A percentile compares a stretch with the other conserved stretches of the same genome.
phyloP scores from a whole-genome alignment of 2,797 vertebrate genomes.

The Apogon hyalosoma region DNA sequence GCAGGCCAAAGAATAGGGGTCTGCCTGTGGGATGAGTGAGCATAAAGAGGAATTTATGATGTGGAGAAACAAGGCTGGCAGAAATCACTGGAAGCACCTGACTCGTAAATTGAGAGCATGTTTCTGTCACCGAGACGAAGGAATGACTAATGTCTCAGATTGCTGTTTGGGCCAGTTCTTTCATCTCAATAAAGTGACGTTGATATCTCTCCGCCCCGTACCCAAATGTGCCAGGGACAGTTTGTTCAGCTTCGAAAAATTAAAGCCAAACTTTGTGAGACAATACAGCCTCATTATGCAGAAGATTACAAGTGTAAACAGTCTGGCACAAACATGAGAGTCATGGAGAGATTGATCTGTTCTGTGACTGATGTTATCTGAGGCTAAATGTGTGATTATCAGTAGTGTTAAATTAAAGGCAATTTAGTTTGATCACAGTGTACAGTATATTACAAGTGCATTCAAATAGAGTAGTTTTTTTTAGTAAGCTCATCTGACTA shows the following conservation, averaged over 20 bases:
- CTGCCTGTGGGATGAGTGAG: slow-evolving; percentile 71
- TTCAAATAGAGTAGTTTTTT: too few relatives aligned
- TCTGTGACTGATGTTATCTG: slow-evolving; percentile 42
- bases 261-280: slow-evolving; percentile 63
- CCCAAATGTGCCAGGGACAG: slow-evolving; percentile 68
- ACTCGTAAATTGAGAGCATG: slow-evolving; percentile 79
- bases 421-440: too few relatives aligned
- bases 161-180: slow-evolving; percentile 64
- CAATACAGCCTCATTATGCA: slow-evolving; percentile 72
- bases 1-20: slow-evolving; percentile 57
- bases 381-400: slow-evolving; percentile 15
- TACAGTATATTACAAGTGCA: too few relatives aligned
- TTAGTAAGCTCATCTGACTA: too few relatives aligned
- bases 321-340: slow-evolving; percentile 46
- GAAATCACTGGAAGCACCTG: slow-evolving; percentile 77
- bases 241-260: slow-evolving; percentile 65
- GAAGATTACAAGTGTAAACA: slow-evolving; percentile 69
- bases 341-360: slow-evolving; percentile 40
- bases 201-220: slow-evolving; percentile 59
- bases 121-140: slow-evolving; percentile 74
- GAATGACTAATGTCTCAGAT: slow-evolving; percentile 75
- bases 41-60: slow-evolving; percentile 80
- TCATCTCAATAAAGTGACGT: slow-evolving; percentile 74
- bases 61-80: slow-evolving; percentile 73
- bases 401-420: slow-evolving; percentile 7